phyloP scores from a whole-genome alignment of 2,888 invertebrate genomes.

The Scaptomyza tumidula region DNA sequence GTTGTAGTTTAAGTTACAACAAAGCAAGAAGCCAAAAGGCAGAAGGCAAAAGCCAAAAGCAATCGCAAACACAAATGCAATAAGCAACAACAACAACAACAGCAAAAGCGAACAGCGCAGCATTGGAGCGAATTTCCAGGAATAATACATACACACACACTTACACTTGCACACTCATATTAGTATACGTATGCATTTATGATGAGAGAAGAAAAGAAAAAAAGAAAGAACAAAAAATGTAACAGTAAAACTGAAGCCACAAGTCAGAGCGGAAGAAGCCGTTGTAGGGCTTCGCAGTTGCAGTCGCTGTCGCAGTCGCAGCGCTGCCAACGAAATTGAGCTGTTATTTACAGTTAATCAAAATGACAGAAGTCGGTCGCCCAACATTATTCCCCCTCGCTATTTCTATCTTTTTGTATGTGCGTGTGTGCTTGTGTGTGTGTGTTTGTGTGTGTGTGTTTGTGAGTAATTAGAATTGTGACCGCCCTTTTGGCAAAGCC shows the following conservation, averaged over 20 bases:
- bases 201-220: constrained; percentile 10
- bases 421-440: background rate
- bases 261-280: constrained; percentile 49
- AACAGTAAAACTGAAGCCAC: constrained; percentile 61
- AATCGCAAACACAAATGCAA: constrained; percentile 43
- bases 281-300: constrained; percentile 49
- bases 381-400: background rate
- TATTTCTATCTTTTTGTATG: constrained; percentile 1
- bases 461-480: constrained; percentile 50
- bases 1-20: constrained; percentile 51
- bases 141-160: constrained; percentile 7
- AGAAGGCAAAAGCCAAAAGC: constrained; percentile 31
- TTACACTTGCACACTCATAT: background rate
- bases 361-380: constrained; percentile 67
- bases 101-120: constrained; percentile 7
- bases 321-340: constrained; percentile 53
- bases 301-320: background rate
- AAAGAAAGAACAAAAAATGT: constrained; percentile 28
- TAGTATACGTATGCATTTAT: background rate
- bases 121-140: constrained; percentile 39
- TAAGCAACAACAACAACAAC: constrained; percentile 19
- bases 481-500: constrained; percentile 39
- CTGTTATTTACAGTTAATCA: constrained; percentile 71
- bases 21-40: constrained; percentile 33
- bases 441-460: constrained; percentile 14